Base-by-base conservation (phyloP, 2,888 invertebrate species). In the Ophioninae sp. region DNA sequence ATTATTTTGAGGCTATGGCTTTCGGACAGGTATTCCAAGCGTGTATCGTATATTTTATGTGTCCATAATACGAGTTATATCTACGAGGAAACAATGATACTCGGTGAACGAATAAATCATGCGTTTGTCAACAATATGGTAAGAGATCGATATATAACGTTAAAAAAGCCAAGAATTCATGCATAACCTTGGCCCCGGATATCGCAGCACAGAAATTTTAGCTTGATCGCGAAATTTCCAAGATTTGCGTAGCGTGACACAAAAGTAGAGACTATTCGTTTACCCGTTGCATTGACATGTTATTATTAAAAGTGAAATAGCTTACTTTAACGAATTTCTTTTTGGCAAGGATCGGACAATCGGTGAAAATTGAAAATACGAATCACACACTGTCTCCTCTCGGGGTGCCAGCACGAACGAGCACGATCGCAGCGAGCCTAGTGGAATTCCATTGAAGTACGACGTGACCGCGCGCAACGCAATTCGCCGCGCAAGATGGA, bases 301-400 rank as follows among this genome's bases (percentile, higher is more conserved):
- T 61, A 41, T 57, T 5, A 17, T 6, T 50, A 61, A 23, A 30
- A 30, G 50, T 69, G 17, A 61, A 67, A 69, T n/a, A 64, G 72
- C 50, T 79, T 72, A 76, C 74, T 73, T 85, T 79, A 79, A 69
- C 83, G 79, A 79, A 67, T 85, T 81, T 62, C 73, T 74, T 69
- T 23, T 76, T 20, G 68, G 23, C 61, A 23, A 61, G 64, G 81
- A 84, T 77, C 73, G 20, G 17, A 72, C 64, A 79, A 75, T 81
- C 81, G 79, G 75, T 79, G 75, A 72, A 81, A 81, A 81, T 81
- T 81, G 81, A 79, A 84, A 81, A 79, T 79, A 84, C 81, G 70
- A 81, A 79, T 76, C 73, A 70, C 81, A 61, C 68, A 65, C 79
- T 64, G 50, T 73, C 73, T 41, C 37, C 57, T 77, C 41, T 64